Base-by-base conservation (phyloP, 2,888 invertebrate species). In the Baccha elongata region DNA sequence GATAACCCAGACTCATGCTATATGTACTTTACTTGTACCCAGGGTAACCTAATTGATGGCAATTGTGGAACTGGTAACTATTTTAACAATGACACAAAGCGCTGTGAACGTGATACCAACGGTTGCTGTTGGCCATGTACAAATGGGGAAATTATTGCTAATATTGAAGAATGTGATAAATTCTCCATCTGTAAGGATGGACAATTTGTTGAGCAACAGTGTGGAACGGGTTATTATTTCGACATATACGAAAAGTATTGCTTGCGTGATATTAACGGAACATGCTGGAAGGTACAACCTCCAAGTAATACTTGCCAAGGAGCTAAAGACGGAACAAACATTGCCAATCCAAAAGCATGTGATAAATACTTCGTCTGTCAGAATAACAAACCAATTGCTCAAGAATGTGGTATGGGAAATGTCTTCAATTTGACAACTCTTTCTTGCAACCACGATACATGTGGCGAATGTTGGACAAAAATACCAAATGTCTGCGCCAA, bases 141-240 rank as follows among this genome's bases (percentile, higher is more conserved):
- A 4, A 74, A 68, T 21, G 85, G 85, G 2, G 62, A 74, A 7
- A 73, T 85, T n/a, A 52, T 85, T 2, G 37, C 85, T 1, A 8
- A 78, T 69, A 65, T 64, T 2, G 46, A 17, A 17, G 58, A 81
- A 21, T 67, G 69, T 29, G 80, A 81, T 26, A 73, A 73, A 13
- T 85, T 84, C 26, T 78, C 48, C 17, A 75, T 84, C 7, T 85
- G 85, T 48, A 67, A 80, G 13, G 58, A 74, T 1, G 85, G 78
- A 2, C 46, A 23, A n/a, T 55, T 81, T 35, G 37, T 73, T 0
- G 50, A 85, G 10, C 85, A 87, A 4, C 68, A 84, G 19, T 89
- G 89, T 29, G 89, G 88, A 3, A 68, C 64, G 1, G 88, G 89
- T 8, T 87, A 89, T 44, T 52, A 85, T 6, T 89, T 86, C 46